Evolutionary conservation across 2,888 invertebrate species (phyloP).

Genomic region (Perizoma affinitatum): DNA sequence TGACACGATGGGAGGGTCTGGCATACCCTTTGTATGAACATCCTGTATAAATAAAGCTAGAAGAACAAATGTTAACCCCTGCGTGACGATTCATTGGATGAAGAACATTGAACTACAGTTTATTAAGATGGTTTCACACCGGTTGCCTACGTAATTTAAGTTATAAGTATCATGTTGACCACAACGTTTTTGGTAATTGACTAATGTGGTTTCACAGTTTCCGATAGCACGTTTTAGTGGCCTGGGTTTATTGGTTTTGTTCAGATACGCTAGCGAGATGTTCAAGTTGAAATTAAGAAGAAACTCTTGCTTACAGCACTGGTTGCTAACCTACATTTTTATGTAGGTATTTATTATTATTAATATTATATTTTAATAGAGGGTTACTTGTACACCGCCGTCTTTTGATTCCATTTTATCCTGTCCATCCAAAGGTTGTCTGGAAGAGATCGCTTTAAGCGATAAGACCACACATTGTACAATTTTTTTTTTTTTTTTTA

Average conservation of each 20-base stretch:
- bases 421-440: no score
- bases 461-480: no score
- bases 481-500: no score
- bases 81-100: conserved; percentile 30
- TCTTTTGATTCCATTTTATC: no score
- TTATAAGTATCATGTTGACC: conserved; percentile 25
- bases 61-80: conserved; percentile 24
- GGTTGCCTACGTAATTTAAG: conserved; percentile 15
- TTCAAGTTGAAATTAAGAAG: no score
- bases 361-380: no score
- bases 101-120: conserved; percentile 36
- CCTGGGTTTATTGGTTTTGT: conserved; percentile 19
- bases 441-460: no score
- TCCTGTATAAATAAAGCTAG: conserved; percentile 15
- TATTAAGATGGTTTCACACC: conserved; percentile 29
- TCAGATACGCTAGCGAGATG: no score
- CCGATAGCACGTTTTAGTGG: conserved; percentile 23
- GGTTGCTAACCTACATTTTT: background rate
- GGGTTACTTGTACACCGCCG: no score
- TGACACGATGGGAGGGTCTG: background rate
- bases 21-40: conserved; percentile 5
- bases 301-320: background rate
- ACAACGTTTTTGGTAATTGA: conserved; percentile 27
- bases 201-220: conserved; percentile 28
- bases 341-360: no score